These are phyloP conservation scores for Coecobrya sp. DNA, from an alignment of 2,888 invertebrate genomes.

Conservation along the genomic window DNA sequence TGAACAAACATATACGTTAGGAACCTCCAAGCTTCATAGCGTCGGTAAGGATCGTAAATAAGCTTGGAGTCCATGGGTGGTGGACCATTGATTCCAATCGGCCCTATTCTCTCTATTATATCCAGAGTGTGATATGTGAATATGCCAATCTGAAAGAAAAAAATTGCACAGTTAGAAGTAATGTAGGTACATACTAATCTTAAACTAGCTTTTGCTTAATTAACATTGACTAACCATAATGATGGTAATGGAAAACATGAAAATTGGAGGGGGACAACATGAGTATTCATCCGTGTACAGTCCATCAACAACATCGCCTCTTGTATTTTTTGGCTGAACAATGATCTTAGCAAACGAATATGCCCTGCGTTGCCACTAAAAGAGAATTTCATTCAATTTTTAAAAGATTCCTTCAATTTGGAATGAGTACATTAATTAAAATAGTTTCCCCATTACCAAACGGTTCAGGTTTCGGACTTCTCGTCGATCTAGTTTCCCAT, in stretches of 20 bases:
- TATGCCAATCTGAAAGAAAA: slow-evolving; percentile 90
- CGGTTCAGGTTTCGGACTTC: slow-evolving; percentile 92
- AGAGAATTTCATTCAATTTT: neutral
- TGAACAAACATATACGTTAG: slow-evolving; percentile 99
- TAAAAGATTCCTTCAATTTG: neutral
- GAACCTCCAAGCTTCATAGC: slow-evolving; percentile 97
- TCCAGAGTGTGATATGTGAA: slow-evolving; percentile 89
- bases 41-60: slow-evolving; percentile 95
- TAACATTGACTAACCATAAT: no score
- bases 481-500: slow-evolving; percentile 95
- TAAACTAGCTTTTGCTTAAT: no score
- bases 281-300: slow-evolving; percentile 97
- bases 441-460: neutral
- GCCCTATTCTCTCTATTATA: slow-evolving; percentile 87
- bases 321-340: slow-evolving; percentile 86
- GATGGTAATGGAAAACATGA: slow-evolving; percentile 96
- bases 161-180: no score
- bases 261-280: slow-evolving; percentile 95
- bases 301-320: slow-evolving; percentile 86
- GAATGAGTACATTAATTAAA: neutral
- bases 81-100: slow-evolving; percentile 89
- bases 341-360: slow-evolving; percentile 77
- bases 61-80: slow-evolving; percentile 94
- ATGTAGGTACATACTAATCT: no score
- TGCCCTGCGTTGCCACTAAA: slow-evolving; percentile 77